Conservation (phyloP, 23 tunicate genomes). For the Halocynthia roretzi region DNA sequence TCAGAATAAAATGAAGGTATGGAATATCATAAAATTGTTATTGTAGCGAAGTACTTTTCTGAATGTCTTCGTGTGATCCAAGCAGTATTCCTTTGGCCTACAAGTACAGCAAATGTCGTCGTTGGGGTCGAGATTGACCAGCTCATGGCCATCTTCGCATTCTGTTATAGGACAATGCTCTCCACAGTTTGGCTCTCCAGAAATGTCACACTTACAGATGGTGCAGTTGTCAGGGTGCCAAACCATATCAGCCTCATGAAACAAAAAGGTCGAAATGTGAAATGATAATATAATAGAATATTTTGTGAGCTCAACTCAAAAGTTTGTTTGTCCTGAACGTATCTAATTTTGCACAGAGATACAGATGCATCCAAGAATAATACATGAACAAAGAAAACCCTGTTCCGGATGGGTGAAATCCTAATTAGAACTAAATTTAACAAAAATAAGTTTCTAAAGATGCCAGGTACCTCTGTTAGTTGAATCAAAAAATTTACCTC, state of each 20-base stretch:
- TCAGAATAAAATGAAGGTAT: not conserved
- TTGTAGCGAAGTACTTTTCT: not conserved
- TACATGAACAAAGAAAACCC: no score
- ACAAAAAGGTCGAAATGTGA: no score
- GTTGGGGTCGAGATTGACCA: constrained; percentile 65
- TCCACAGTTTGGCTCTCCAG: constrained; percentile 67
- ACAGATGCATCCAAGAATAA: no score
- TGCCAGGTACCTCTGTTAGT: no score
- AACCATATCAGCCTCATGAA: not conserved
- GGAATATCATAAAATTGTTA: not conserved
- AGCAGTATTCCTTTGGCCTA: constrained; percentile 33
- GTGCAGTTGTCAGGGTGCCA: constrained; percentile 67
- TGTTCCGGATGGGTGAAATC: no score
- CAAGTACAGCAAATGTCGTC: constrained; percentile 85
- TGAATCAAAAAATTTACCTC: constrained; percentile 24
- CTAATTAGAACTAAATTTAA: no score
- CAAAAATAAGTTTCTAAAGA: no score
- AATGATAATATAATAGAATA: no score
- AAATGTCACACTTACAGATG: constrained; percentile 61
- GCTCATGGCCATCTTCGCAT: constrained; percentile 72
- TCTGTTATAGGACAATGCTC: constrained; percentile 48
- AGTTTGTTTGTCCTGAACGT: no score
- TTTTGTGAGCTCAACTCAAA: no score
- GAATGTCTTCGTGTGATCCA: constrained; percentile 4
- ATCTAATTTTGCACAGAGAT: no score